Conservation (phyloP, 2,113 vertebrate genomes). For the Charadrius vociferus region DNA sequence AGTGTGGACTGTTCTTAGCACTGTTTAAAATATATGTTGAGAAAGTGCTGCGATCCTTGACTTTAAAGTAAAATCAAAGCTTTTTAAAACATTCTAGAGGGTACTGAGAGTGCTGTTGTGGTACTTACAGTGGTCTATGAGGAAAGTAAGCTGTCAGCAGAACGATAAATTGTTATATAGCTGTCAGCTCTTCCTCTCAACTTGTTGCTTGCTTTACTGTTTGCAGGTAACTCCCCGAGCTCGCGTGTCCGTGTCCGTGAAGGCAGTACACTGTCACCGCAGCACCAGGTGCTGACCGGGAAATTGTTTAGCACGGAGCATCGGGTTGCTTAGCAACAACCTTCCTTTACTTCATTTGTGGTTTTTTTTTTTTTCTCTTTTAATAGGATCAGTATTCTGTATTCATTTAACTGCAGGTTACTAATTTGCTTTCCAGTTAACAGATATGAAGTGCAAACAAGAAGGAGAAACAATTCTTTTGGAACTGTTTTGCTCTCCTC, state of each 20-base stretch:
- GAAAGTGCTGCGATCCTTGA: not conserved
- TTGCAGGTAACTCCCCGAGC: not conserved
- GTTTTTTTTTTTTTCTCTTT: not conserved
- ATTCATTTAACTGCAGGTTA: not conserved
- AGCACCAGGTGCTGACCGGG: not conserved
- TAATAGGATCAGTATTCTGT: not conserved
- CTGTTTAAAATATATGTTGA: not conserved
- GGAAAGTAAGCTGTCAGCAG: not conserved
- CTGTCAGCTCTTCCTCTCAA: not conserved
- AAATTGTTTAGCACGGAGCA: not conserved
- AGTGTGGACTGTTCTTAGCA: not conserved
- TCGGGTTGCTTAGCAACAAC: conserved; percentile 12
- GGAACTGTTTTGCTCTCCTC: not conserved
- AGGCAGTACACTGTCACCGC: not conserved
- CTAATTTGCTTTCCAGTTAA: not conserved
- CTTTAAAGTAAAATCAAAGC: not conserved
- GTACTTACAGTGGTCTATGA: not conserved
- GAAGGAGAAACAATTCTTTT: not conserved
- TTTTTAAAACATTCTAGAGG: not conserved
- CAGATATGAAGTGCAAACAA: not conserved
- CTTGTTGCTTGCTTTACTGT: not conserved
- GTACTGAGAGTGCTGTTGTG: not conserved
- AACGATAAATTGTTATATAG: not conserved
- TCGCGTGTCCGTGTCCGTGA: rapidly evolving
- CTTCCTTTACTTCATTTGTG: not conserved